Percentiles rank a stretch among this genome's conserved stretches.
Conservation (phyloP, 2,797 vertebrate species). For the Austrolebias charrua region DNA sequence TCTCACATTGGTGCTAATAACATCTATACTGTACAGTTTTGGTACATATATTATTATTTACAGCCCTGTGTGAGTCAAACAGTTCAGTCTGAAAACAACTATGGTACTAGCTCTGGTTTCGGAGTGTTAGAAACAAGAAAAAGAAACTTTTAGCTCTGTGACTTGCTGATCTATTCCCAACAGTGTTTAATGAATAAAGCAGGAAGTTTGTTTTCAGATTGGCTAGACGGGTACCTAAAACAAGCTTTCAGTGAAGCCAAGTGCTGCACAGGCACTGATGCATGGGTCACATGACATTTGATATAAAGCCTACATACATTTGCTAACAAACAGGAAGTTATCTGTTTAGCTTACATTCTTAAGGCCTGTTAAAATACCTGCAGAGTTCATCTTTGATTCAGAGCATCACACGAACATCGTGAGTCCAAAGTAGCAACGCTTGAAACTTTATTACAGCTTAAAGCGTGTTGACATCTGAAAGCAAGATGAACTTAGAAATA, state of each 20-base stretch:
- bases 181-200: constrained; percentile 28
- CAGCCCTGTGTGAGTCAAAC: constrained; percentile 76
- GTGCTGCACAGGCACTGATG: constrained; percentile 77
- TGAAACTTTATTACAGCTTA: constrained; percentile 4
- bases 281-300: constrained; percentile 69
- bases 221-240: constrained; percentile 70
- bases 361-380: constrained; percentile 64
- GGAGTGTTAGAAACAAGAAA: constrained; percentile 56
- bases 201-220: constrained; percentile 65
- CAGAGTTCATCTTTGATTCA: constrained; percentile 45
- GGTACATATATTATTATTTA: constrained; percentile 84
- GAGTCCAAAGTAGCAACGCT: constrained; percentile 16
- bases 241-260: constrained; percentile 72
- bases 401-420: constrained; percentile 19
- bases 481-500: constrained; percentile 53
- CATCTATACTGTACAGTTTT: constrained; percentile 91
- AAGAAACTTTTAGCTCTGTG: constrained; percentile 29
- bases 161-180: constrained; percentile 33
- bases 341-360: constrained; percentile 78
- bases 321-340: constrained; percentile 75
- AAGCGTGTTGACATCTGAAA: constrained; percentile 29
- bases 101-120: constrained; percentile 35
- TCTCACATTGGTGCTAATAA: constrained; percentile 92
- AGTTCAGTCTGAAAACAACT: constrained; percentile 73
- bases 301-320: constrained; percentile 76